Base-by-base conservation (phyloP, 2,797 vertebrate species). In the Artibeus lituratus region DNA sequence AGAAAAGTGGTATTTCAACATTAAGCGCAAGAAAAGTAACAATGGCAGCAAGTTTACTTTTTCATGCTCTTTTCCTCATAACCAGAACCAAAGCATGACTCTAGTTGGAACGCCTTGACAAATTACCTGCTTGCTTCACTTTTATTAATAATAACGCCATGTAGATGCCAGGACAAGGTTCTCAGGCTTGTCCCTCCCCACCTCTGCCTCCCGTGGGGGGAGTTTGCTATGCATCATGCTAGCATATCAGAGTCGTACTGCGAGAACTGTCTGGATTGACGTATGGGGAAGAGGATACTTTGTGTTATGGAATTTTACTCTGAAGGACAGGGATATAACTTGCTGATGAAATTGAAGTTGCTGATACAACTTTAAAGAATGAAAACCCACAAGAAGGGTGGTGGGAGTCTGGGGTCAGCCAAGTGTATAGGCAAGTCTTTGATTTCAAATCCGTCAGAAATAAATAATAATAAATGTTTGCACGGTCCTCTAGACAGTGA, bases 1-100 rank as follows among this genome's bases (percentile, higher is more conserved):
- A 92, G 51, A 74, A 69, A 95, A 55, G 37, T 55, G 24, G 6
- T 57, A 80, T 89, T 96, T 97, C 59, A 78, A 91, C 35, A 83
- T 21, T 78, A 92, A 91, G 2, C 62, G 53, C 7, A n/a, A 70
- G 29, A 84, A 87, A 95, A 92, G n/a, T 72, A 94, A 49, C 22
- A 70, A 26, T 44, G 42, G 35, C 77, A 88, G 35, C 29, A 87
- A 87, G 21, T 84, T 93, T 80, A 42, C 76, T 90, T 94, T 82
- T 65, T 73, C 32, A 18, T 39, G 10, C n/a, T 93, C 53, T 78
- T 24, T 72, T 82, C 85, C 73, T 86, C 7, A 2, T 49, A 57
- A 74, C 44, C 70, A 29, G 47, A 62, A 86, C 12, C 26, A 78
- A 47, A 95, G 35, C 44, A 37, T 9, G 5, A 44, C 55, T 73